phyloP scores from a whole-genome alignment of 2,113 vertebrate genomes.

The Melanostigma gelatinosum region DNA sequence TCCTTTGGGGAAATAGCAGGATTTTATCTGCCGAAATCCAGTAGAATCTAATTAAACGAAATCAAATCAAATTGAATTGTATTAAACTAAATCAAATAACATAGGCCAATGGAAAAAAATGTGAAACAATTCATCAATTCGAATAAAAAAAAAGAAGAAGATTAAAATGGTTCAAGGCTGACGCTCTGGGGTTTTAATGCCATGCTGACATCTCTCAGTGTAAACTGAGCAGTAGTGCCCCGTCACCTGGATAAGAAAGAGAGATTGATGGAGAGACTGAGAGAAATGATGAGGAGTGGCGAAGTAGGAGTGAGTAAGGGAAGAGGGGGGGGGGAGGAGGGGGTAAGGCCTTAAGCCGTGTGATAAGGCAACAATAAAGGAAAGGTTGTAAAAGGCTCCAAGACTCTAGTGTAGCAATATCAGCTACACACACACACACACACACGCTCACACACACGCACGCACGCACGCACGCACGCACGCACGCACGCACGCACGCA shows the following conservation, averaged over 20 bases:
- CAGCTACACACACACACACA: conserved; percentile 39
- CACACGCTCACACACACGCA: conserved; percentile 28
- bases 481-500: no score
- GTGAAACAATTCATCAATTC: conserved; percentile 49
- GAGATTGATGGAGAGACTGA: conserved; percentile 48
- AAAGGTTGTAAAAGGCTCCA: conserved; percentile 67
- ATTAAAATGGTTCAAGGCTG: conserved; percentile 12
- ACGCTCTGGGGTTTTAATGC: conserved; percentile 31
- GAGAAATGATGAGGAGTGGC: conserved; percentile 20
- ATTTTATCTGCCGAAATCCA: conserved; percentile 46
- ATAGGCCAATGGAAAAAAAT: conserved; percentile 33
- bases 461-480: no score
- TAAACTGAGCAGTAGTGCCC: conserved; percentile 54
- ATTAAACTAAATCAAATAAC: conserved; percentile 40
- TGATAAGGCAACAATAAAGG: conserved; percentile 75
- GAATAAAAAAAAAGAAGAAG: conserved; percentile 16
- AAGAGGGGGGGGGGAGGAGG: conserved; percentile 1
- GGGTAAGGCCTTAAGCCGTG: conserved; percentile 61
- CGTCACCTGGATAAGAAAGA: conserved; percentile 36
- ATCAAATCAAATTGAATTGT: conserved; percentile 47
- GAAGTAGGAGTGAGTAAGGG: conserved; percentile 25
- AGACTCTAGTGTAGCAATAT: conserved; percentile 58
- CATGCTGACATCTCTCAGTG: conserved; percentile 40
- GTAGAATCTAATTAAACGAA: conserved; percentile 50
- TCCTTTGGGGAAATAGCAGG: conserved; percentile 35